Evolutionary conservation across 2,113 vertebrate genomes (phyloP).

Genomic region (Galemys pyrenaicus): DNA sequence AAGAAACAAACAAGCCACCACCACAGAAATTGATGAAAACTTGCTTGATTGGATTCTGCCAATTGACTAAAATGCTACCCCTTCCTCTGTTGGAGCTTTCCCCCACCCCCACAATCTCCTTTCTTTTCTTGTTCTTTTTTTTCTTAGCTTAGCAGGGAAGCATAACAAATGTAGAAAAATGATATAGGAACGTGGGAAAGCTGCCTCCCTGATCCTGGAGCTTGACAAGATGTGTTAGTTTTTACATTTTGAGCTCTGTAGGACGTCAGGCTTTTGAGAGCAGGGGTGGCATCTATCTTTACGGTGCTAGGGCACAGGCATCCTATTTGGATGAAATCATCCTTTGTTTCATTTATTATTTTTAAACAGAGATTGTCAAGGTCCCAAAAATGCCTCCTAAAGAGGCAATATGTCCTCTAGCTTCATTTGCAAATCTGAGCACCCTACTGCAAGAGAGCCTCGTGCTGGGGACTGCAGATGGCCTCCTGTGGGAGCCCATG

Average conservation of each 20-base stretch:
- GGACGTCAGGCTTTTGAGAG: constrained; percentile 67
- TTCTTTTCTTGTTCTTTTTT: neutral
- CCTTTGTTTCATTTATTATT: constrained; percentile 59
- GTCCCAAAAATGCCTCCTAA: neutral
- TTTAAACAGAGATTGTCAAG: constrained; percentile 52
- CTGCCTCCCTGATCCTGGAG: constrained; percentile 66
- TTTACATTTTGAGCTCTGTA: constrained; percentile 71
- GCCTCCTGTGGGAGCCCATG: neutral
- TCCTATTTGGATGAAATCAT: constrained; percentile 64
- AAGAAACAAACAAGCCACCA: neutral
- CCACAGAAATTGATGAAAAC: neutral
- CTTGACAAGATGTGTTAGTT: constrained; percentile 60
- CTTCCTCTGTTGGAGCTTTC: neutral
- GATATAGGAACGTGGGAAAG: constrained; percentile 60
- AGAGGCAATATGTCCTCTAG: constrained; percentile 14
- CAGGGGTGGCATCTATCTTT: constrained; percentile 78
- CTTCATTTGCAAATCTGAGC: neutral
- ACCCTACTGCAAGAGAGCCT: neutral
- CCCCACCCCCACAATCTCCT: neutral
- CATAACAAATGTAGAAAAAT: constrained; percentile 54
- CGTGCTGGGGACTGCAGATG: neutral
- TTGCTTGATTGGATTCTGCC: neutral
- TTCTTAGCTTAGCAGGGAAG: constrained; percentile 48
- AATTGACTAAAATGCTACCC: neutral
- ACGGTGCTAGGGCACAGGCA: constrained; percentile 53